These are phyloP conservation scores for Bubo bubo DNA, from an alignment of 2,113 vertebrate species.

Conservation along the genomic window DNA sequence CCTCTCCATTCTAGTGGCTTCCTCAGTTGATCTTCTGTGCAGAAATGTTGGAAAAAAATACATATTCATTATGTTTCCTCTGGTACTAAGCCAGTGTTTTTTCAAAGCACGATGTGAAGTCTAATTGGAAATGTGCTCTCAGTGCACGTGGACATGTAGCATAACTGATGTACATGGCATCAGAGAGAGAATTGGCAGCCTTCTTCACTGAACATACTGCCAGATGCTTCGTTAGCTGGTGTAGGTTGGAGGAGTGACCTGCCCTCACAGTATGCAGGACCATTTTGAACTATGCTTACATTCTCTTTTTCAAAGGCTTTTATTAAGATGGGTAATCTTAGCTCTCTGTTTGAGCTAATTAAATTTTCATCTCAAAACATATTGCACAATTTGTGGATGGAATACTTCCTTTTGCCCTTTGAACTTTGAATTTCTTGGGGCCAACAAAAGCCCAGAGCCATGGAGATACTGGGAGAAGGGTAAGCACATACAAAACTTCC, in stretches of 20 bases:
- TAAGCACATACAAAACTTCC: background rate
- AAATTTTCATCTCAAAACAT: background rate
- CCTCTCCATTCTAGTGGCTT: background rate
- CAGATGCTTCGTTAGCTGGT: background rate
- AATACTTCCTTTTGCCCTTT: background rate
- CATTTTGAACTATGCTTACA: background rate
- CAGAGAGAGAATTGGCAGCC: background rate
- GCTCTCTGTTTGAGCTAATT: background rate
- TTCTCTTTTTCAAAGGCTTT: background rate
- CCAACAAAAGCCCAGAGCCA: background rate
- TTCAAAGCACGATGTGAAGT: background rate
- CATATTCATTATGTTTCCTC: background rate
- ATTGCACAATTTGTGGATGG: background rate
- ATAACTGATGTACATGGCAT: background rate
- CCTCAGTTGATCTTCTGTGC: background rate
- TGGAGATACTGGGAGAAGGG: background rate
- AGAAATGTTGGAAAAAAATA: background rate
- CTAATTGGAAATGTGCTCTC: slow-evolving; percentile 10
- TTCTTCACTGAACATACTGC: background rate
- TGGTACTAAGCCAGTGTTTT: background rate
- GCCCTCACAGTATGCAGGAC: background rate
- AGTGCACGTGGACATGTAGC: background rate
- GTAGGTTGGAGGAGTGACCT: background rate
- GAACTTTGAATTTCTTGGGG: background rate
- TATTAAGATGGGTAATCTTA: background rate